These are phyloP conservation scores for Aquatica leii DNA, from an alignment of 2,888 invertebrate species.

Conservation along the genomic window DNA sequence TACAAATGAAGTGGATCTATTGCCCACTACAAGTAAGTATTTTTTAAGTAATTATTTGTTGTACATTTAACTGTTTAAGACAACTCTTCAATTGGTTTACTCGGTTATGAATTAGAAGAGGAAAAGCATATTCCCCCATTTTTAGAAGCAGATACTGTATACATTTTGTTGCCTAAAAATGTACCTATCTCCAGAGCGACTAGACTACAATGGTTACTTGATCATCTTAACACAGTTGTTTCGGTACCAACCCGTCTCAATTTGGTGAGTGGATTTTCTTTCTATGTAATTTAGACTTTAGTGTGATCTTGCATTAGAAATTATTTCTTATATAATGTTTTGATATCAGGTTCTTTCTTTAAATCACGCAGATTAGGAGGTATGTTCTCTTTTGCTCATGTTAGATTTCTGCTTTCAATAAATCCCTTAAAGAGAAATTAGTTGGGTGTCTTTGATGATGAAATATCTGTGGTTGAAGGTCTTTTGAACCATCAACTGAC, in stretches of 20 bases:
- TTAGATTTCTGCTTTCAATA: too few relatives aligned
- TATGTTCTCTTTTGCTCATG: too few relatives aligned
- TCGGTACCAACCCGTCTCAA: constrained; percentile 59
- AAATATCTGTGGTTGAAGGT: too few relatives aligned
- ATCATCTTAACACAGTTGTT: constrained; percentile 70
- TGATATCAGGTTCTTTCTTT: not conserved
- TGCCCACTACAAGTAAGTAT: constrained; percentile 47
- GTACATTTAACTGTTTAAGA: constrained; percentile 5
- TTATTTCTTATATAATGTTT: not conserved
- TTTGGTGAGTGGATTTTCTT: constrained; percentile 47
- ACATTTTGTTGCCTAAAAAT: constrained; percentile 72
- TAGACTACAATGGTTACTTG: constrained; percentile 78
- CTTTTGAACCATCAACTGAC: too few relatives aligned
- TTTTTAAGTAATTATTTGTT: not conserved
- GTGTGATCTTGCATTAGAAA: not conserved
- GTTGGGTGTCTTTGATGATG: too few relatives aligned
- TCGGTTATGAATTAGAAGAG: constrained; percentile 19
- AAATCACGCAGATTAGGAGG: too few relatives aligned
- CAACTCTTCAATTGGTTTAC: constrained; percentile 14
- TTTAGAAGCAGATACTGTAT: constrained; percentile 70
- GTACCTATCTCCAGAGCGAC: constrained; percentile 77
- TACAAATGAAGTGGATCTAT: constrained; percentile 54
- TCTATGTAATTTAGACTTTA: too few relatives aligned
- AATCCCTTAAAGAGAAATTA: too few relatives aligned
- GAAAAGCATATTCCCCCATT: constrained; percentile 15